phyloP scores from a whole-genome alignment of 2,797 vertebrate genomes.

The Macroramphosus scolopax region DNA sequence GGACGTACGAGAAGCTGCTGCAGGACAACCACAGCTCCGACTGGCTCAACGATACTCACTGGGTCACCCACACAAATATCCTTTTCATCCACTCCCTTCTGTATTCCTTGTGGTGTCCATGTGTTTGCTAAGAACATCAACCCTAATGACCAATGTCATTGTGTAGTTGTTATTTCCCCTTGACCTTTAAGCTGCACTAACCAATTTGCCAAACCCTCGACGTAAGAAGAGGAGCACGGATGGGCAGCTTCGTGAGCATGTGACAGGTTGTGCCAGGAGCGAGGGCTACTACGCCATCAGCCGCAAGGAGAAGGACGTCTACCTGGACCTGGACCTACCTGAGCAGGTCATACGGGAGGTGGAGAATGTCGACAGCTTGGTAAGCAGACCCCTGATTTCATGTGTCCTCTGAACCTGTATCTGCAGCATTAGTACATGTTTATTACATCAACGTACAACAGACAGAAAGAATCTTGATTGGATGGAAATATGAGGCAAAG shows the following conservation, averaged over 20 bases:
- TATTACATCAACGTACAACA: too few species aligned
- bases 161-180: conserved; percentile 58
- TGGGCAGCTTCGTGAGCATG: conserved; percentile 83
- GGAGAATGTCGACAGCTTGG: conserved; percentile 81
- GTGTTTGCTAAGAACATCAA: too few species aligned
- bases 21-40: conserved; percentile 86
- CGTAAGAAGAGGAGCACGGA: conserved; percentile 82
- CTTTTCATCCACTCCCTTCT: conserved; percentile 51
- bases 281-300: conserved; percentile 94
- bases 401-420: neutral
- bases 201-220: conserved; percentile 88
- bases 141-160: too few species aligned
- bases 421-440: neutral
- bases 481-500: neutral
- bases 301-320: conserved; percentile 92
- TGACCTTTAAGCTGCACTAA: conserved; percentile 82
- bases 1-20: conserved; percentile 86
- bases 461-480: too few species aligned
- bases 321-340: conserved; percentile 85
- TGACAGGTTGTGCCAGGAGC: conserved; percentile 87
- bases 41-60: conserved; percentile 97
- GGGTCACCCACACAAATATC: conserved; percentile 94
- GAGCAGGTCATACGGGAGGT: conserved; percentile 82
- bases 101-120: neutral
- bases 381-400: conserved; percentile 32